Conservation (phyloP, 1,140 invertebrate species). For the Agraylea sexmaculata region DNA sequence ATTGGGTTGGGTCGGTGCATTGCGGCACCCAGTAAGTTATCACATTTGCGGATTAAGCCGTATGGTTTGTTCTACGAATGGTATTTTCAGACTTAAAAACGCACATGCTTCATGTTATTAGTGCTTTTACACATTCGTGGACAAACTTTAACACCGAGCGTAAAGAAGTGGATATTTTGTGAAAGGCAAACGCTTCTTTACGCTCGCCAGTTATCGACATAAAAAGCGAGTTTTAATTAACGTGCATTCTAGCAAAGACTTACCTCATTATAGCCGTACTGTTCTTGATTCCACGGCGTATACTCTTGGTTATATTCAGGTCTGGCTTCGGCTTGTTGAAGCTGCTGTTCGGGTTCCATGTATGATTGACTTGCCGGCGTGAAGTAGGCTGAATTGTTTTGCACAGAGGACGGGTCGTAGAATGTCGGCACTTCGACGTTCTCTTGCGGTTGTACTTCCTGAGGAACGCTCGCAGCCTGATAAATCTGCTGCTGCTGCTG, state of each 20-base stretch:
- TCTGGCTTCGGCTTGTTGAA: neutral
- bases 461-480: conserved; percentile 4
- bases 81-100: no score
- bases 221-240: neutral
- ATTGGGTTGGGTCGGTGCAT: no score
- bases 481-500: conserved; percentile 27
- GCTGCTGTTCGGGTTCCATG: neutral
- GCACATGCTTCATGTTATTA: no score
- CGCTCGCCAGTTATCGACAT: conserved; percentile 1
- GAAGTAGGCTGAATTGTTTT: conserved; percentile 16
- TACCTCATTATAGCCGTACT: conserved; percentile 21
- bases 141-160: no score
- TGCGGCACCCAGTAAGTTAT: no score
- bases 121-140: no score
- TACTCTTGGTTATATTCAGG: neutral
- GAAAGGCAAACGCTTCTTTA: no score
- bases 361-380: neutral
- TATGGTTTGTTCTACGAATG: no score
- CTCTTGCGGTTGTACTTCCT: conserved; percentile 19
- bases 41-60: no score
- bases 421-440: conserved; percentile 7
- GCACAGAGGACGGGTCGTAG: conserved; percentile 12
- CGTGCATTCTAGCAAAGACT: conserved; percentile 5
- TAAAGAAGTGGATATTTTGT: no score
- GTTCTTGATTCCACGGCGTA: conserved; percentile 16